These are phyloP conservation scores for Deilephila elpenor DNA, from an alignment of 2,888 invertebrate genomes.

Conservation along the genomic window DNA sequence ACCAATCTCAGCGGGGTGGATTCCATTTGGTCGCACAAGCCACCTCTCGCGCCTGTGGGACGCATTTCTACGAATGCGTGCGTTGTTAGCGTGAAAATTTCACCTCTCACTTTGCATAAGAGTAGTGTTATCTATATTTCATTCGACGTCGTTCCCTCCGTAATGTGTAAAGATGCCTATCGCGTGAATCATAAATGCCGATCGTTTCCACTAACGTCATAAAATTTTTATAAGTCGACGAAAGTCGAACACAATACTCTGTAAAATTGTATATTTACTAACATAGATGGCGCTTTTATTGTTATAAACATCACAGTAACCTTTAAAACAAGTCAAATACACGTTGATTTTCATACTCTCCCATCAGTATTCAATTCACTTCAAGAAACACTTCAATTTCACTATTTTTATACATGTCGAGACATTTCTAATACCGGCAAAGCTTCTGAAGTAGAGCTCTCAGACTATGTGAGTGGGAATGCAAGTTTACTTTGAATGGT, in stretches of 20 bases:
- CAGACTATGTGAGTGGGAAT: conserved; percentile 69
- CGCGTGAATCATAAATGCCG: conserved; percentile 76
- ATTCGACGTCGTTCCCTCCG: conserved; percentile 62
- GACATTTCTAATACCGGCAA: conserved; percentile 76
- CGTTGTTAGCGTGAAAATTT: conserved; percentile 68
- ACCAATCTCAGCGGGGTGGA: conserved; percentile 75
- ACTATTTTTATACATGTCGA: conserved; percentile 79
- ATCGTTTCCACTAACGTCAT: conserved; percentile 70
- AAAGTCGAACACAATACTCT: background rate
- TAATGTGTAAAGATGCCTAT: conserved; percentile 72
- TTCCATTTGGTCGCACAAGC: conserved; percentile 69
- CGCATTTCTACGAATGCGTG: conserved; percentile 69
- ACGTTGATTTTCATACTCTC: conserved; percentile 53
- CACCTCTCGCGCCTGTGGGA: conserved; percentile 64
- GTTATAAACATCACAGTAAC: background rate
- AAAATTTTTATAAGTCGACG: conserved; percentile 52
- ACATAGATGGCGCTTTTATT: conserved; percentile 26
- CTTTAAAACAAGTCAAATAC: conserved; percentile 42
- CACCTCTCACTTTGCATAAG: conserved; percentile 74
- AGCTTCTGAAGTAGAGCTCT: conserved; percentile 76
- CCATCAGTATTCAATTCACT: conserved; percentile 67
- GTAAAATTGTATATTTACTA: conserved; percentile 37
- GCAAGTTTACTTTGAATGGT: conserved; percentile 62
- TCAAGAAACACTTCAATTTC: conserved; percentile 71
- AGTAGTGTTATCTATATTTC: conserved; percentile 75